Percentiles rank a stretch among this genome's conserved stretches.
Evolutionary conservation across 2,888 invertebrate genomes (phyloP).

Genomic region (Muschampia staudingeri): DNA sequence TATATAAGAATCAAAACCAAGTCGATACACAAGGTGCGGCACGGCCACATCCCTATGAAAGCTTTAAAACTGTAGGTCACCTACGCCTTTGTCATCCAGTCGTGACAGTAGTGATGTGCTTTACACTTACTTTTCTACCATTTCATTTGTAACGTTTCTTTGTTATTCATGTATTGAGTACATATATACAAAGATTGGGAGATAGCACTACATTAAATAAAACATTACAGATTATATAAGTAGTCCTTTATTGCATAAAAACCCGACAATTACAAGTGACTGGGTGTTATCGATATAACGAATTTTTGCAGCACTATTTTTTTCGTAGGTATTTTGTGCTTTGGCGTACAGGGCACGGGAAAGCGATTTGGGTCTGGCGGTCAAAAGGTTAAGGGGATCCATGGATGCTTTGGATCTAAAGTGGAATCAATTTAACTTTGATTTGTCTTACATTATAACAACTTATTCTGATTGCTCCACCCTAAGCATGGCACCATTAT

Average conservation of each 20-base stretch:
- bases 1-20: conserved; percentile 19
- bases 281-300: conserved; percentile 17
- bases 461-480: too few species aligned
- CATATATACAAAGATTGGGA: conserved; percentile 21
- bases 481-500: too few species aligned
- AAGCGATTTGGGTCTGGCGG: conserved; percentile 28
- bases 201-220: conserved; percentile 33
- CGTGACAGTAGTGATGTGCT: conserved; percentile 29
- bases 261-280: conserved; percentile 21
- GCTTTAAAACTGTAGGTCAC: conserved; percentile 32
- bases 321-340: conserved; percentile 34
- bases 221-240: conserved; percentile 28
- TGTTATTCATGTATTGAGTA: conserved; percentile 19
- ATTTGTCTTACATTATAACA: too few species aligned
- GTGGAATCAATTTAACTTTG: too few species aligned
- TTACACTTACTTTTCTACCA: conserved; percentile 29
- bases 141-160: conserved; percentile 21
- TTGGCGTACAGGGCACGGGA: conserved; percentile 24
- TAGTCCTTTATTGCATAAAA: conserved; percentile 38
- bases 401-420: too few species aligned
- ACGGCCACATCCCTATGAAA: conserved; percentile 33
- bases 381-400: conserved; percentile 11
- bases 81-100: conserved; percentile 35
- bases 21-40: conserved; percentile 30
- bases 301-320: conserved; percentile 27